Percentiles rank a stretch among this genome's conserved stretches.
phyloP scores from a whole-genome alignment of 1,140 invertebrate genomes.

The Nylanderia fulva region DNA sequence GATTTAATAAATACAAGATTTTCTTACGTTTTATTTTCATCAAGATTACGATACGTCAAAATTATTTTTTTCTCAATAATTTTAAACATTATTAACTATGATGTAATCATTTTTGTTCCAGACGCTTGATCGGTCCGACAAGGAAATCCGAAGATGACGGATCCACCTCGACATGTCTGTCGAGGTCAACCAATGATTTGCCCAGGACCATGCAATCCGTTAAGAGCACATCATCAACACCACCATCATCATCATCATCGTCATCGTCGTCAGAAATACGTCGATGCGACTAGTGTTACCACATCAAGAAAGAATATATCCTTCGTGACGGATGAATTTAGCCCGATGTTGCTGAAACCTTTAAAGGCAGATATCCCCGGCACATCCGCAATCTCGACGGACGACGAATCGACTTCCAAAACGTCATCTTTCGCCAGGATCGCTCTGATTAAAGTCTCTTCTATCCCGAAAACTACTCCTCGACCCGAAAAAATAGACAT shows the following conservation, averaged over 20 bases:
- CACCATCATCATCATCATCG: constrained; percentile 21
- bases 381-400: not conserved
- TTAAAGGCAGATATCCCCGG: not conserved
- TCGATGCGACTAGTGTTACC: not conserved
- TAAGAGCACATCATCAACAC: constrained; percentile 18
- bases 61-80: not conserved
- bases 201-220: constrained; percentile 70
- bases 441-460: constrained; percentile 7
- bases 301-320: not conserved
- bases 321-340: not conserved
- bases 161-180: constrained; percentile 44
- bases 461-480: not conserved
- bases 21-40: not conserved
- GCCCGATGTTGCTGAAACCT: not conserved
- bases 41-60: not conserved
- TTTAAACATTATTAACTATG: not conserved
- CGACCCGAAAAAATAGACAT: not conserved
- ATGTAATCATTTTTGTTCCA: not conserved
- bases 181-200: constrained; percentile 58
- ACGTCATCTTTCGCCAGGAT: not conserved
- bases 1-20: not conserved
- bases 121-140: not conserved
- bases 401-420: not conserved
- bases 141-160: constrained; percentile 23
- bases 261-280: constrained; percentile 4